Base-by-base conservation (phyloP, 2,797 vertebrate genomes). In the Botia kubotai region DNA sequence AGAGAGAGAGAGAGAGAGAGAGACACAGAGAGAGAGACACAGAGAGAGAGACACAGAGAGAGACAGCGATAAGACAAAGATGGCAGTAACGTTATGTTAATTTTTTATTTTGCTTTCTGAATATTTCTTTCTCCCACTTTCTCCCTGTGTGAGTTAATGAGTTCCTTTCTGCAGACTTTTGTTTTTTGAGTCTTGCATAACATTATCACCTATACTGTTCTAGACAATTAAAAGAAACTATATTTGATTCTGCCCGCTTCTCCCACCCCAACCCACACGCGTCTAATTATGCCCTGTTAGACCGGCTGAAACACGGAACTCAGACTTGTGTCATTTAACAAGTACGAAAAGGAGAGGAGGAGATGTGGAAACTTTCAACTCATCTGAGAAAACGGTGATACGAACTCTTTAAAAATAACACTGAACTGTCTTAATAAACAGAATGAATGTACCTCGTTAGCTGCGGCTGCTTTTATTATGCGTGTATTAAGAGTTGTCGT, bases 251-350 rank as follows among this genome's bases (percentile, higher is more conserved):
- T 48, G 29, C 62, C n/a, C 1, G 2, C 26, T 53, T 21, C n/a
- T 50, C 43, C 11, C 60, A 50, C 17, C 26, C 2, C 63, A 66
- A 19, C 43, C 72, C 58, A 73, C 19, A 11, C 0, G 16, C 46
- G 39, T 74, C 39, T 74, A 26, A 66, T 76, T 75, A 53, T 75
- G 23, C 17, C 12, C 12, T 75, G 17, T 66, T 76, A 76, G 12
- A 67, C 33, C 14, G 1, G 23, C 6, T 7, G 26, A 11, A n/a
- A 60, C 14, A 46, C 6, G 29, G 23, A 53, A 66, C 48, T 55
- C 17, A 63, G 46, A 75, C 0, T 52, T 4, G 21, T 16, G 46
- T 75, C n/a, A 65, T 53, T 77, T 57, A n/a, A 55, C 6, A 43
- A 58, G 52, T n/a, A 52, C 57, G 19, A 17, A 62, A 60, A 23